Percentiles rank a stretch among this genome's conserved stretches.
Evolutionary conservation across 2,888 invertebrate species (phyloP).

Genomic region (Subacronicta megacephala): DNA sequence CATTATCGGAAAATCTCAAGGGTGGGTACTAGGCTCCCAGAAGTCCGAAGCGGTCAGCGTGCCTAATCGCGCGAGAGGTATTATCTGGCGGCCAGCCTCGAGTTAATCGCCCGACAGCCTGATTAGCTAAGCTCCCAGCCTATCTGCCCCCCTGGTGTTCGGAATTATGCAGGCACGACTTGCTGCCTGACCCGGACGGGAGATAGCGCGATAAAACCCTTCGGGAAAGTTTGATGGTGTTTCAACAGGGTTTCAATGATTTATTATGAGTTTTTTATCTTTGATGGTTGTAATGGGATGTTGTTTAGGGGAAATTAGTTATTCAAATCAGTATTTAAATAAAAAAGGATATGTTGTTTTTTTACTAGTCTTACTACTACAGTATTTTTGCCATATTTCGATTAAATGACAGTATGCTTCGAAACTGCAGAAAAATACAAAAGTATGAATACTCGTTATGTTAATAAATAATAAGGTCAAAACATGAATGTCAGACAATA

Average conservation of each 20-base stretch:
- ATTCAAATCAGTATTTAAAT: slow-evolving; percentile 36
- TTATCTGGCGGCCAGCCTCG: slow-evolving; percentile 81
- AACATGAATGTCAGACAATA: slow-evolving; percentile 49
- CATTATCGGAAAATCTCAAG: slow-evolving; percentile 72
- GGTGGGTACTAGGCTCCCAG: slow-evolving; percentile 75
- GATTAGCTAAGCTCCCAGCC: slow-evolving; percentile 86
- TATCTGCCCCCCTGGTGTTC: slow-evolving; percentile 79
- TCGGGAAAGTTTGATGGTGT: slow-evolving; percentile 56
- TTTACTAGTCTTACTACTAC: too few species aligned
- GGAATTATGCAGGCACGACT: slow-evolving; percentile 85
- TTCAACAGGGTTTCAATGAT: slow-evolving; percentile 61
- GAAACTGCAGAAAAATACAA: slow-evolving; percentile 39
- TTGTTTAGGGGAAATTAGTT: slow-evolving; percentile 44
- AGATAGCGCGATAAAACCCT: slow-evolving; percentile 68
- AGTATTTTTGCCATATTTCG: too few species aligned
- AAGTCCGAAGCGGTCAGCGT: slow-evolving; percentile 81
- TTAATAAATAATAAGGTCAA: slow-evolving; percentile 55
- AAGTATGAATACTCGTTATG: slow-evolving; percentile 47
- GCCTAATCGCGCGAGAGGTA: slow-evolving; percentile 86
- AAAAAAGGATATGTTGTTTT: neutral
- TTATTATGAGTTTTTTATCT: slow-evolving; percentile 61
- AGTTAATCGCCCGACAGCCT: slow-evolving; percentile 84
- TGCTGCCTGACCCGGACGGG: slow-evolving; percentile 63
- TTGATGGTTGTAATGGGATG: slow-evolving; percentile 40
- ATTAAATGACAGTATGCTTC: too few species aligned